A percentile compares a stretch with the other conserved stretches of the same genome.
Conservation (phyloP, 2,797 vertebrate species). For the Intellagama lesueurii region DNA sequence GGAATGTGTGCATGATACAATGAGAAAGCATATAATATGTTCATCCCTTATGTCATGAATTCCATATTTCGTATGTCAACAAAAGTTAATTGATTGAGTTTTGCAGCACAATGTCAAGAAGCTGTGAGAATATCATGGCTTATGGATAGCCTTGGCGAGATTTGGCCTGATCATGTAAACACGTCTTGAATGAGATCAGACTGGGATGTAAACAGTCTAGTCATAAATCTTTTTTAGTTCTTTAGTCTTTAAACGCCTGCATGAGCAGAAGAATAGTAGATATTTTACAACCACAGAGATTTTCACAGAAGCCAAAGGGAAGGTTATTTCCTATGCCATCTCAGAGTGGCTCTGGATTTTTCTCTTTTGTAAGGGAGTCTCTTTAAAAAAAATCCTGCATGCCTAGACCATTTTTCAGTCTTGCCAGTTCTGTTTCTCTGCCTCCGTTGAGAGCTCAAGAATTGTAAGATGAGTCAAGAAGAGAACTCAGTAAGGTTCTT, state of each 20-base stretch:
- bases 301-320: conserved; percentile 33
- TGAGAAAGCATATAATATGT: background rate
- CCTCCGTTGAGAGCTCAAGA: conserved; percentile 31
- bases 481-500: background rate
- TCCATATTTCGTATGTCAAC: background rate
- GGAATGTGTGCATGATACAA: background rate
- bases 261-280: conserved; percentile 43
- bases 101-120: background rate
- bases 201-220: background rate
- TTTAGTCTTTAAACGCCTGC: conserved; percentile 35
- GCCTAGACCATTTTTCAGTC: fast-evolving
- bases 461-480: conserved; percentile 13
- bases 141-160: background rate
- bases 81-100: background rate
- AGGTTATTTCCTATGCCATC: background rate
- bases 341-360: conserved; percentile 53
- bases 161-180: background rate
- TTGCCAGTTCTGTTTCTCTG: background rate
- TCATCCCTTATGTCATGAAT: background rate
- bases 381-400: conserved; percentile 47
- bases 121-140: background rate
- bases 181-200: background rate
- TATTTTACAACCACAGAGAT: conserved; percentile 47
- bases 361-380: conserved; percentile 48
- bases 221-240: conserved; percentile 18